Conservation (phyloP, 2,113 vertebrate genomes). For the Menidia beryllina region DNA sequence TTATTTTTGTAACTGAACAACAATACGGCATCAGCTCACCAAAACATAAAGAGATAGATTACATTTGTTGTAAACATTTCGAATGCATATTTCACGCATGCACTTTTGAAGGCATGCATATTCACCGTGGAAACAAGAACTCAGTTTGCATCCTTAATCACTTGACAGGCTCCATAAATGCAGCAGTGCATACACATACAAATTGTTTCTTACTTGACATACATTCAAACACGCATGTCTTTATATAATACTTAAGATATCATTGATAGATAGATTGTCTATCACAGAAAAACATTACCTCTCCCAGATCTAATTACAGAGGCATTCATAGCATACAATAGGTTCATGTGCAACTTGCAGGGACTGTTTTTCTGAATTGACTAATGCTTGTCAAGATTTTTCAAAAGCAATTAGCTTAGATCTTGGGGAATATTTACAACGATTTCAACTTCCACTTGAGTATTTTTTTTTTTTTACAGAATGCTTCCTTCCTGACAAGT, state of each 20-base stretch:
- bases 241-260: neutral
- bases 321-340: neutral
- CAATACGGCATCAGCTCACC: constrained; percentile 37
- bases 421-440: too few relatives aligned
- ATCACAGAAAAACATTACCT: neutral
- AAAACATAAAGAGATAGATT: constrained; percentile 2
- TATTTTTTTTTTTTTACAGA: too few relatives aligned
- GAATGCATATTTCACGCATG: neutral
- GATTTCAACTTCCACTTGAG: too few relatives aligned
- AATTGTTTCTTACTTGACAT: neutral
- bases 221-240: neutral
- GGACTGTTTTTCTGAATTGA: neutral
- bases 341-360: neutral
- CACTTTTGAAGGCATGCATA: neutral
- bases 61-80: neutral
- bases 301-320: neutral
- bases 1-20: constrained; percentile 19
- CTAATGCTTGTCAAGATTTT: too few relatives aligned
- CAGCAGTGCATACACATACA: neutral
- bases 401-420: too few relatives aligned
- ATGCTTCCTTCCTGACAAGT: neutral
- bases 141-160: neutral
- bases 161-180: neutral
- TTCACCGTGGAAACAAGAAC: neutral
- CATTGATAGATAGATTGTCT: neutral